Percentiles rank a stretch among this genome's conserved stretches.
These are phyloP conservation scores for Bombus cullumanus DNA, from an alignment of 1,140 invertebrate genomes.

Conservation along the genomic window DNA sequence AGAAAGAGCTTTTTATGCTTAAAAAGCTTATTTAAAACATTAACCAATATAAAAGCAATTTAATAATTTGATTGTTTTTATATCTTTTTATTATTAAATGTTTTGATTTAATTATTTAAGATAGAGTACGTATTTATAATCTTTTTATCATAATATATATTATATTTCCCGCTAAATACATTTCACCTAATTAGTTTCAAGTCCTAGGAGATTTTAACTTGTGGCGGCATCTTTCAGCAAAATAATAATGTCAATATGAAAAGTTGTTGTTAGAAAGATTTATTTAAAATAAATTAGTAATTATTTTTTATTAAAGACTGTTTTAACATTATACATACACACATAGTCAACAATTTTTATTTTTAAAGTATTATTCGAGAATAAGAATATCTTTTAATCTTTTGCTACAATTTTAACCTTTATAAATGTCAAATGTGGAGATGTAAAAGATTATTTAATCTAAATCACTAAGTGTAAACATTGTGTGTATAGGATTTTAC, in stretches of 20 bases:
- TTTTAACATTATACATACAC: background rate
- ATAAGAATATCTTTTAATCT: background rate
- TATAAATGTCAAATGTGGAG: constrained; percentile 10
- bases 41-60: background rate
- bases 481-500: background rate
- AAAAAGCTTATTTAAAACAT: background rate
- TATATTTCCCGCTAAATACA: background rate
- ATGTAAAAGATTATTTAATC: background rate
- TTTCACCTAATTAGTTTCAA: background rate
- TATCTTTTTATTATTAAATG: background rate
- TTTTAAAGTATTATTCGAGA: background rate
- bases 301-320: background rate
- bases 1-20: background rate
- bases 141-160: background rate
- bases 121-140: background rate
- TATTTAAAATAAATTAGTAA: background rate
- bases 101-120: background rate
- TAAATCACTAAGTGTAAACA: background rate
- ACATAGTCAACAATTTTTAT: background rate
- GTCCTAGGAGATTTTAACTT: background rate
- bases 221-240: background rate
- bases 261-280: background rate
- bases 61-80: background rate
- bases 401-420: constrained; percentile 30
- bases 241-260: background rate